These are phyloP conservation scores for Esperia sulphurella DNA, from an alignment of 2,888 invertebrate species.

Conservation along the genomic window DNA sequence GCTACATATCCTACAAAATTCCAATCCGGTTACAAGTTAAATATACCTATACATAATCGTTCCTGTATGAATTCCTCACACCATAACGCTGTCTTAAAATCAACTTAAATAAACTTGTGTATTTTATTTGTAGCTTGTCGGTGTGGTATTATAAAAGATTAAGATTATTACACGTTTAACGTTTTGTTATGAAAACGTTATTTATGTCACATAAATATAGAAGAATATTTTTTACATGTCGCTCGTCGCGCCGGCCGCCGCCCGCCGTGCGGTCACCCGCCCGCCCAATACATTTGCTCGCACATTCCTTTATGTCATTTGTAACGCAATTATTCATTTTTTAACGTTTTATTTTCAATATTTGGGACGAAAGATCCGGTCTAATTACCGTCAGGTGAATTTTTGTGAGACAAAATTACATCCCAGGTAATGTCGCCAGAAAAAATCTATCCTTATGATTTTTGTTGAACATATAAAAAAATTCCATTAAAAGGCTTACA, in stretches of 20 bases:
- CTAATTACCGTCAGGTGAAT: slow-evolving; percentile 4
- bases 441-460: too few species aligned
- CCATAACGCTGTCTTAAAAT: neutral
- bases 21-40: too few species aligned
- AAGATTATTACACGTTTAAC: neutral
- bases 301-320: slow-evolving; percentile 19
- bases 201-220: slow-evolving; percentile 24
- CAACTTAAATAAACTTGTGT: neutral
- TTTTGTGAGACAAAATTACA: slow-evolving; percentile 1
- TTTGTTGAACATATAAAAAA: too few species aligned
- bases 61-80: too few species aligned
- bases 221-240: slow-evolving; percentile 21
- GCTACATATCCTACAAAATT: too few species aligned
- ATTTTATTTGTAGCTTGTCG: neutral
- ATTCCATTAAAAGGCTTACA: too few species aligned
- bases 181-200: slow-evolving; percentile 19
- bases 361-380: neutral
- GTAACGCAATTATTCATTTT: slow-evolving; percentile 11
- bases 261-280: slow-evolving; percentile 16
- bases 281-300: slow-evolving; percentile 25
- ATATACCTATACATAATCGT: too few species aligned
- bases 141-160: neutral
- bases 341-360: neutral
- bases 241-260: slow-evolving; percentile 10
- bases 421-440: too few species aligned